A percentile compares a stretch with the other conserved stretches of the same genome.
These are phyloP conservation scores for Catharus minimus DNA, from an alignment of 2,113 vertebrate species.

Conservation along the genomic window DNA sequence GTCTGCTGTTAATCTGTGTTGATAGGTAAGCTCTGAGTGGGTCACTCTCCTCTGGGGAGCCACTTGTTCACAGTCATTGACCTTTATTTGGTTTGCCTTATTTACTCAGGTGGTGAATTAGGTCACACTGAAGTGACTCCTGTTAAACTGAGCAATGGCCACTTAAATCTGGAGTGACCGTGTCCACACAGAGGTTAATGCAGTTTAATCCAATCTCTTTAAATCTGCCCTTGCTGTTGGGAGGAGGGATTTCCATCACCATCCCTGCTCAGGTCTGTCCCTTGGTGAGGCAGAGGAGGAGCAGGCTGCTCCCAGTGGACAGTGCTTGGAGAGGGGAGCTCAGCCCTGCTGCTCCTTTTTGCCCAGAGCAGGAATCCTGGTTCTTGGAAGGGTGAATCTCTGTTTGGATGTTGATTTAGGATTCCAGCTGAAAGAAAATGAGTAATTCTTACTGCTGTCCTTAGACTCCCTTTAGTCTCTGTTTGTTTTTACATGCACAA, in stretches of 20 bases:
- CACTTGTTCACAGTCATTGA: background rate
- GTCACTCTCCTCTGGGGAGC: background rate
- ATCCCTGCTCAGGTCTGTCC: background rate
- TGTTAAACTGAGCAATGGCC: conserved; percentile 20
- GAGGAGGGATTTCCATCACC: background rate
- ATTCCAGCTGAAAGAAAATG: background rate
- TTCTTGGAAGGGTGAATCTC: background rate
- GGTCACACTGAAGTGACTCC: background rate
- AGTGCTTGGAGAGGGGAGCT: background rate
- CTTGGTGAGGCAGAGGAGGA: background rate
- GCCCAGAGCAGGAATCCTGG: background rate
- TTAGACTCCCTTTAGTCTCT: background rate
- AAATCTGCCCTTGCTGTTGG: background rate
- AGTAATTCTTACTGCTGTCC: background rate
- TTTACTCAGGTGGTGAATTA: conserved; percentile 7
- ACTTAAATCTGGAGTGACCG: conserved; percentile 18
- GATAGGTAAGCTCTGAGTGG: background rate
- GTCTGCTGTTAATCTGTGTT: background rate
- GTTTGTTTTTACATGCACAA: background rate
- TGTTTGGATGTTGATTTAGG: background rate
- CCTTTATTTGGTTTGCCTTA: conserved; percentile 41
- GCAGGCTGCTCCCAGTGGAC: background rate
- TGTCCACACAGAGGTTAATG: conserved; percentile 32
- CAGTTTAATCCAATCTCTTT: conserved; percentile 6
- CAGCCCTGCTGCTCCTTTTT: background rate